Evolutionary conservation across 2,888 invertebrate genomes (phyloP).

Genomic region (Conchocele bisecta): DNA sequence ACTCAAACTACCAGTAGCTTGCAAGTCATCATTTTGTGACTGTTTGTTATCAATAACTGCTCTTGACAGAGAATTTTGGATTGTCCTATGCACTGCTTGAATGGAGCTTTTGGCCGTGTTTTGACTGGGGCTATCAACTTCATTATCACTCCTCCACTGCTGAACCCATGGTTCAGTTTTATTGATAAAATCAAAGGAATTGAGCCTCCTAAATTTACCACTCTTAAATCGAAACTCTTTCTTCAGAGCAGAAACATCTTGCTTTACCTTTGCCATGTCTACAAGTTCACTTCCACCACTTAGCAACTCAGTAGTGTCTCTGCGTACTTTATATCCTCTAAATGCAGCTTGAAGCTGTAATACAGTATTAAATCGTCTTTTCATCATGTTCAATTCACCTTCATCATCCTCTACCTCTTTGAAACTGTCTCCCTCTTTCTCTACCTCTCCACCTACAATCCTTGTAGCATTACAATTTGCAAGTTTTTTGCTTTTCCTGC

Average conservation of each 20-base stretch:
- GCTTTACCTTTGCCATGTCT: slow-evolving; percentile 49
- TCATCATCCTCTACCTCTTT: slow-evolving; percentile 56
- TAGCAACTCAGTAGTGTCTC: slow-evolving; percentile 49
- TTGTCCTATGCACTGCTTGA: no score
- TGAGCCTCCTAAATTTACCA: slow-evolving; percentile 49
- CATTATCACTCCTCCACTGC: slow-evolving; percentile 33
- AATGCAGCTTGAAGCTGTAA: slow-evolving; percentile 51
- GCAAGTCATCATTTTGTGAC: not conserved
- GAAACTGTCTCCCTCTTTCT: slow-evolving; percentile 51
- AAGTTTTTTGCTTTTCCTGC: slow-evolving; percentile 8
- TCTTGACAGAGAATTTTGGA: no score
- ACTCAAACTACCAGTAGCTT: not conserved
- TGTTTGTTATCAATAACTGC: no score
- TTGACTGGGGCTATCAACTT: no score
- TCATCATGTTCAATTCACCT: slow-evolving; percentile 46
- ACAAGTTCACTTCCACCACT: slow-evolving; percentile 52
- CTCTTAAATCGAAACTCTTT: slow-evolving; percentile 51
- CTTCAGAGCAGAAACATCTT: slow-evolving; percentile 55
- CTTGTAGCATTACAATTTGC: slow-evolving; percentile 6
- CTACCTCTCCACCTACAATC: slow-evolving; percentile 39
- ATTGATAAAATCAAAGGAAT: slow-evolving; percentile 29
- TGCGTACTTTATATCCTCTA: slow-evolving; percentile 43
- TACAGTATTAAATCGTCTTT: slow-evolving; percentile 49
- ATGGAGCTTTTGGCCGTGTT: no score
- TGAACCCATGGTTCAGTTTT: not conserved